These are phyloP conservation scores for Sorex araneus DNA, from an alignment of 2,113 vertebrate genomes.

Conservation along the genomic window DNA sequence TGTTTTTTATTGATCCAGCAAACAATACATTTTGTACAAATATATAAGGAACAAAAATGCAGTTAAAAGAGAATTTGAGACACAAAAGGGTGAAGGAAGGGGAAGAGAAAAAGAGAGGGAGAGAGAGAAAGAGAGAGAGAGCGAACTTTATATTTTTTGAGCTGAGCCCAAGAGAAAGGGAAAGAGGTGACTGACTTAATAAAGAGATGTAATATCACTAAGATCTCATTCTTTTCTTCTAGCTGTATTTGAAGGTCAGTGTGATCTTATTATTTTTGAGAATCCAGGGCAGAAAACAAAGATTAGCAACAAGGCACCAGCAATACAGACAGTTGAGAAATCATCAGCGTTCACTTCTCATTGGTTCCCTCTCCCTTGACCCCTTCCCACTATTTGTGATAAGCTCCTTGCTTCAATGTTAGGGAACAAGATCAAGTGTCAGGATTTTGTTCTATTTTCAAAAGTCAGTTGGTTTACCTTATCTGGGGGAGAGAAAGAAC, in stretches of 20 bases:
- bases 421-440: neutral
- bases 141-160: constrained; percentile 24
- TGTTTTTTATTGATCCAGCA: neutral
- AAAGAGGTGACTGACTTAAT: constrained; percentile 64
- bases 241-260: constrained; percentile 63
- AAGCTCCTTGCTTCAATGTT: neutral
- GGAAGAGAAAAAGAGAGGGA: neutral
- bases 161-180: constrained; percentile 54
- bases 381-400: neutral
- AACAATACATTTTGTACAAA: constrained; percentile 6
- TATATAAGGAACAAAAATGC: constrained; percentile 5
- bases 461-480: neutral
- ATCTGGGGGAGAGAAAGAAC: neutral
- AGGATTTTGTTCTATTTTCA: constrained; percentile 1
- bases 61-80: constrained; percentile 30
- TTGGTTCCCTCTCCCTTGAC: neutral
- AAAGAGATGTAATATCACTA: constrained; percentile 58
- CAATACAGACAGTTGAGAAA: neutral
- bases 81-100: neutral
- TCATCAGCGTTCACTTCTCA: neutral
- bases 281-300: constrained; percentile 44
- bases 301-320: neutral
- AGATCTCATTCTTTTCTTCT: constrained; percentile 14
- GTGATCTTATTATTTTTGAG: constrained; percentile 38
- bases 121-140: neutral